Evolutionary conservation across 1,140 invertebrate species (phyloP).

Genomic region (Diachasmimorpha longicaudata): DNA sequence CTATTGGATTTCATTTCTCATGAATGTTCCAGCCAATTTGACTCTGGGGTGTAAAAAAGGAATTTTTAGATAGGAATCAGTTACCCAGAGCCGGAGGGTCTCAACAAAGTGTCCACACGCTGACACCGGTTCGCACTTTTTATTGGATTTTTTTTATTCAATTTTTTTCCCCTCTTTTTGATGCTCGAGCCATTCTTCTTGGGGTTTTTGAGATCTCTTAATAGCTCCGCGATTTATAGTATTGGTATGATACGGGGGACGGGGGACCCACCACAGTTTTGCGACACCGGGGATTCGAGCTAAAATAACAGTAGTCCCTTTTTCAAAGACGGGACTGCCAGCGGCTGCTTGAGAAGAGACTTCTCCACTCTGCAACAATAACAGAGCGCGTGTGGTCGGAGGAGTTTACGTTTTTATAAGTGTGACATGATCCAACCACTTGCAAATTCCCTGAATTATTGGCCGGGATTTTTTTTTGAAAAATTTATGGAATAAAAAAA

Average conservation of each 20-base stretch:
- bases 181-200: too few relatives aligned
- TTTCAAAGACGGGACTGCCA: not conserved
- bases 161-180: not conserved
- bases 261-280: conserved; percentile 24
- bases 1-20: conserved; percentile 21
- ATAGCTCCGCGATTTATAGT: conserved; percentile 19
- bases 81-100: not conserved
- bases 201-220: conserved; percentile 14
- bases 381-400: conserved; percentile 51
- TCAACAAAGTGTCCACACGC: not conserved
- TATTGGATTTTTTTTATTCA: conserved; percentile 10
- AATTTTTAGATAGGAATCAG: conserved; percentile 15
- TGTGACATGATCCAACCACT: conserved; percentile 1
- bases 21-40: conserved; percentile 9
- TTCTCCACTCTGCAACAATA: conserved; percentile 55
- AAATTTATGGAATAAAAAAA: too few relatives aligned
- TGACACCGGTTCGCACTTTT: conserved; percentile 33
- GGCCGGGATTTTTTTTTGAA: not conserved
- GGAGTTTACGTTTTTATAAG: not conserved
- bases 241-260: not conserved
- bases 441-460: not conserved
- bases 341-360: conserved; percentile 3
- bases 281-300: conserved; percentile 46
- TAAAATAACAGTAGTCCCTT: conserved; percentile 44
- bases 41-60: conserved; percentile 19